Percentiles rank a stretch among this genome's conserved stretches.
phyloP scores from a whole-genome alignment of 1,140 invertebrate species.

The Megathymus violae region DNA sequence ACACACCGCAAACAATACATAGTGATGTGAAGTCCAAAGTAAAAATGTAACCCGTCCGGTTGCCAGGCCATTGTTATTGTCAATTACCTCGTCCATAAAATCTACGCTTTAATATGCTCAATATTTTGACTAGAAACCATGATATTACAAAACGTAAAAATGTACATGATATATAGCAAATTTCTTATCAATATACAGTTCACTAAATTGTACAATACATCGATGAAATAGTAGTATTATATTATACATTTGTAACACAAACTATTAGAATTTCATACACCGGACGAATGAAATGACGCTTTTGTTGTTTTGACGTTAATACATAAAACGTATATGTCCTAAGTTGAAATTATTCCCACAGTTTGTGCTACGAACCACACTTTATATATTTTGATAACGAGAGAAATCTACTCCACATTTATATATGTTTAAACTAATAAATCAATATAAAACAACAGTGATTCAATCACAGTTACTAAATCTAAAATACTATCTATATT shows the following conservation, averaged over 20 bases:
- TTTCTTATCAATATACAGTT: slow-evolving; percentile 75
- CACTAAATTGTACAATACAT: slow-evolving; percentile 76
- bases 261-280: neutral
- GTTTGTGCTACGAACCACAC: slow-evolving; percentile 9
- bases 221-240: slow-evolving; percentile 62
- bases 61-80: slow-evolving; percentile 73
- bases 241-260: slow-evolving; percentile 29
- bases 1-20: slow-evolving; percentile 42
- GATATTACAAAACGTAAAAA: slow-evolving; percentile 80
- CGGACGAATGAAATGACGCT: too few species aligned
- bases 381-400: slow-evolving; percentile 48
- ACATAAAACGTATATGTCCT: too few species aligned
- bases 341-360: neutral
- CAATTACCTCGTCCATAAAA: slow-evolving; percentile 76
- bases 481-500: slow-evolving; percentile 34
- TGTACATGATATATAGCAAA: slow-evolving; percentile 71
- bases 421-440: slow-evolving; percentile 29
- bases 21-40: slow-evolving; percentile 19
- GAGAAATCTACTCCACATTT: slow-evolving; percentile 43
- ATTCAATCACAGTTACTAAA: slow-evolving; percentile 45
- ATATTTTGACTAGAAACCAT: slow-evolving; percentile 84
- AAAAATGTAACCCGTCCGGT: slow-evolving; percentile 40
- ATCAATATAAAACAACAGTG: slow-evolving; percentile 39
- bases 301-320: too few species aligned
- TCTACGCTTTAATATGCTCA: slow-evolving; percentile 81